A percentile compares a stretch with the other conserved stretches of the same genome.
Evolutionary conservation across 2,797 vertebrate genomes (phyloP).

Genomic region (Arvicola amphibius): DNA sequence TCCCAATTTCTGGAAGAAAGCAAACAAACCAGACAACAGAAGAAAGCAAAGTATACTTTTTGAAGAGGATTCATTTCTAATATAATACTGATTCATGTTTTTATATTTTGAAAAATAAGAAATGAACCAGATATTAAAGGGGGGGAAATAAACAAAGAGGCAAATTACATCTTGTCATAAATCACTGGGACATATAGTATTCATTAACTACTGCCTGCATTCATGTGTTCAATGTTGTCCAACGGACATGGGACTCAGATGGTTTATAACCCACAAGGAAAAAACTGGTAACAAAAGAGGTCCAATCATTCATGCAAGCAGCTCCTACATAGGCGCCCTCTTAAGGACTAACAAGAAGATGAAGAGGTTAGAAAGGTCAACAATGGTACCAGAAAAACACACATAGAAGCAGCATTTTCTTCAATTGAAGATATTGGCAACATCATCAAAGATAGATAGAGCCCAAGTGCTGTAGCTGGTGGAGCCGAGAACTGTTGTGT

Average conservation of each 20-base stretch:
- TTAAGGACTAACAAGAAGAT: slow-evolving; percentile 34
- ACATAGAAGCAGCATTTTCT: slow-evolving; percentile 9
- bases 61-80: not conserved
- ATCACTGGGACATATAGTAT: not conserved
- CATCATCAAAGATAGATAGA: slow-evolving; percentile 4
- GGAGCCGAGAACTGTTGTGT: not conserved
- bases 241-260: not conserved
- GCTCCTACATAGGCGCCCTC: not conserved
- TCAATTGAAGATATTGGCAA: slow-evolving; percentile 2
- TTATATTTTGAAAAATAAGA: slow-evolving; percentile 53
- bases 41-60: not conserved
- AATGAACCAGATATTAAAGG: slow-evolving; percentile 4
- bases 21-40: not conserved
- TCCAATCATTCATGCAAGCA: not conserved
- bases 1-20: not conserved
- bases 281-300: not conserved
- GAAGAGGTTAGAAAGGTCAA: not conserved
- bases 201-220: slow-evolving; percentile 10
- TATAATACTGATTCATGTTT: slow-evolving; percentile 30
- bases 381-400: not conserved
- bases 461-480: not conserved
- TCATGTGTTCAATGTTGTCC: not conserved
- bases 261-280: not conserved
- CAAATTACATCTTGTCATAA: slow-evolving; percentile 38
- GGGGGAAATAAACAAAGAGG: not conserved